Base-by-base conservation (phyloP, 1,140 invertebrate genomes). In the Muscidifurax raptorellus region DNA sequence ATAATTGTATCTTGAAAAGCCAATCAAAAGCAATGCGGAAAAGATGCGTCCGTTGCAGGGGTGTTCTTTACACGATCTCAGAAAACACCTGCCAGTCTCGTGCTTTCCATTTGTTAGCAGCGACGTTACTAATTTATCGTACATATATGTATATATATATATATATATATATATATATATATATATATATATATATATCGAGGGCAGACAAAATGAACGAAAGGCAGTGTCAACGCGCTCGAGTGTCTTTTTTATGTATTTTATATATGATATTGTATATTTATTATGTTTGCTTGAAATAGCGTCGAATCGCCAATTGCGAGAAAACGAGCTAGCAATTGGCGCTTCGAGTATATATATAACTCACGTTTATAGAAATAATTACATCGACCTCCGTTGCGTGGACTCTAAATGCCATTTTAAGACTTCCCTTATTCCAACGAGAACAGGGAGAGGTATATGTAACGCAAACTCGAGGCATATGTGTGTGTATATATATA, bases 181-280 rank as follows among this genome's bases (percentile, higher is more conserved):
- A 27, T 71, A 40, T 76, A 32, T 66, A 27, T 78, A 27, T 32
- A 36, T n/a, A 25, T 27, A 15, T 69, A 5, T 83, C n/a, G 15
- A 47, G 52, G 83, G 52, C 69, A 74, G 78, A 82, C 52, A 79
- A 81, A 84, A 76, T 77, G 74, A 88, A 80, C 32, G 84, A 86
- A 88, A 86, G 86, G 82, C 83, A 87, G 84, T 83, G 86, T 85
- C 74, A 28, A 83, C 44, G 78, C 74, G 79, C 83, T 85, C 64
- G 64, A 71, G 71, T 82, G 64, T 67, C 27, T 83, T 59, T 47
- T 47, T 59, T 59, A 18, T 18, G 18, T 59, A 22, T 18, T 6
- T 59, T 7, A 22, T 59, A 36, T 28, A 36, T 78, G 22, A 52
- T 27, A 59, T 75, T 71, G 2, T 44, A 77, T 77, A 72, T 79